A percentile compares a stretch with the other conserved stretches of the same genome.
phyloP scores from a whole-genome alignment of 1,140 invertebrate species.

The Hycleus cichorii region DNA sequence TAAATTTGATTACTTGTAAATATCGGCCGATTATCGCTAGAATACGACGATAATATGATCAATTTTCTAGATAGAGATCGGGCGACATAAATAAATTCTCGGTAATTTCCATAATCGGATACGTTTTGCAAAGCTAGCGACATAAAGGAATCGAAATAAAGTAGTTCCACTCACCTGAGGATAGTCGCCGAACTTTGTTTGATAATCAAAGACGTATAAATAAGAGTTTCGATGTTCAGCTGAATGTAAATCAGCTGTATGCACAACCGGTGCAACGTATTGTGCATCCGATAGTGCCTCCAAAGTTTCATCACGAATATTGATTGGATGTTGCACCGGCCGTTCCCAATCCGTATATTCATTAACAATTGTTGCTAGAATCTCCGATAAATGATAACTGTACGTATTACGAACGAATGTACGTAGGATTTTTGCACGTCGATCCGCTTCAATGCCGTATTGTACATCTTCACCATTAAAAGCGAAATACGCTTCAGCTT shows the following conservation, averaged over 20 bases:
- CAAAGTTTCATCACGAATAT: constrained; percentile 88
- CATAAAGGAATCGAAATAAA: background rate
- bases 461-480: constrained; percentile 86
- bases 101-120: too few relatives aligned
- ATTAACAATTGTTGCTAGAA: constrained; percentile 83
- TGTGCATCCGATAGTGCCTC: constrained; percentile 90
- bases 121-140: background rate
- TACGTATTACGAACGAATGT: constrained; percentile 92
- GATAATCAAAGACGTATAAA: constrained; percentile 90
- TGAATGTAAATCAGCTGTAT: constrained; percentile 88
- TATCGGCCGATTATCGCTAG: background rate
- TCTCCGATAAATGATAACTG: constrained; percentile 77
- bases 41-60: background rate
- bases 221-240: constrained; percentile 74
- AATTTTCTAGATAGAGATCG: background rate
- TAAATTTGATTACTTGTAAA: too few relatives aligned
- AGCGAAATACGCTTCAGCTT: constrained; percentile 78
- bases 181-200: constrained; percentile 85
- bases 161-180: constrained; percentile 60
- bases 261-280: constrained; percentile 85
- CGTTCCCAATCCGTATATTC: constrained; percentile 97
- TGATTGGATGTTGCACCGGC: constrained; percentile 85
- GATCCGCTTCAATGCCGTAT: constrained; percentile 83
- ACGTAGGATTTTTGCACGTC: constrained; percentile 76
- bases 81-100: too few relatives aligned